These are phyloP conservation scores for Megatriorchis doriae DNA, from an alignment of 2,113 vertebrate species.

Conservation along the genomic window DNA sequence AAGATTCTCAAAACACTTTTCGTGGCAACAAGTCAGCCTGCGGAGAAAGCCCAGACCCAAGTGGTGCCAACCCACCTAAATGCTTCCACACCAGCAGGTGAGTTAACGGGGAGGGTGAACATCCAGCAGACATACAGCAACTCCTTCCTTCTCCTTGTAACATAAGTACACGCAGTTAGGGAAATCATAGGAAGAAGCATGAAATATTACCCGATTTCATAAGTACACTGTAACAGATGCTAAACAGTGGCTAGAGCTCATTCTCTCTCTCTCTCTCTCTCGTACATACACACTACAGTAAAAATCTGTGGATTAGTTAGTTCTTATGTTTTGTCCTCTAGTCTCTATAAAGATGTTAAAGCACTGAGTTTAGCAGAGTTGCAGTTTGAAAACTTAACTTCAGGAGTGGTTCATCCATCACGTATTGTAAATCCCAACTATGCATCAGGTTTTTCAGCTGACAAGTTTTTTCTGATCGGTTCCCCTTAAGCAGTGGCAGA, in stretches of 20 bases:
- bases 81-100: background rate
- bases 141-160: background rate
- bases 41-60: background rate
- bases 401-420: background rate
- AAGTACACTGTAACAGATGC: background rate
- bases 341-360: background rate
- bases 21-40: background rate
- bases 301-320: background rate
- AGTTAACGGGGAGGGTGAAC: accelerated
- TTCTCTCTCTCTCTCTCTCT: background rate
- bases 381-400: background rate
- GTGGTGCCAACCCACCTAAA: background rate
- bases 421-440: background rate
- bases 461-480: background rate
- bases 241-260: background rate
- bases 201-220: background rate
- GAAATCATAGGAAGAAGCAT: background rate
- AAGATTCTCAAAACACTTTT: background rate
- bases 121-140: accelerated
- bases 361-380: background rate
- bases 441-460: background rate
- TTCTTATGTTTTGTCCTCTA: background rate
- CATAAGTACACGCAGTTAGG: background rate
- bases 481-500: background rate
- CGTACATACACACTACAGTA: background rate